These are phyloP conservation scores for Mya arenaria DNA, from an alignment of 1,140 invertebrate species.

Conservation along the genomic window DNA sequence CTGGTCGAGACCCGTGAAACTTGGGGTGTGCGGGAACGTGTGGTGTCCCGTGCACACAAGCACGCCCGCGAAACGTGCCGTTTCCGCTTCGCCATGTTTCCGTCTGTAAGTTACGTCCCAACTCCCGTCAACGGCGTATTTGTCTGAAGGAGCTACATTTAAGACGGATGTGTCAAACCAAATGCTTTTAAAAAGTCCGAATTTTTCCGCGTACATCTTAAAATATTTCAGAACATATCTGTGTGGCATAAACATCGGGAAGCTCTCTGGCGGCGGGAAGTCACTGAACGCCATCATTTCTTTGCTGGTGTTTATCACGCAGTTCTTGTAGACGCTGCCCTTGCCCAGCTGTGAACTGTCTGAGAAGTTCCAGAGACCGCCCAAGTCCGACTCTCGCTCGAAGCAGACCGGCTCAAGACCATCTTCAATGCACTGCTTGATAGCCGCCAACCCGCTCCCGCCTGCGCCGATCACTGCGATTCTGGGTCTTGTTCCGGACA, in stretches of 20 bases:
- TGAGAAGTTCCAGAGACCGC: conserved; percentile 84
- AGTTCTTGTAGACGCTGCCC: conserved; percentile 73
- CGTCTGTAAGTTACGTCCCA: conserved; percentile 76
- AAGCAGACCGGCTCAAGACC: conserved; percentile 81
- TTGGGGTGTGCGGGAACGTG: conserved; percentile 75
- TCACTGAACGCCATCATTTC: conserved; percentile 82
- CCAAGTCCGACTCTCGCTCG: conserved; percentile 81
- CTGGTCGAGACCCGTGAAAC: conserved; percentile 75
- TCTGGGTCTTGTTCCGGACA: too few relatives aligned
- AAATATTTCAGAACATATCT: conserved; percentile 80
- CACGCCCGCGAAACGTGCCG: conserved; percentile 80
- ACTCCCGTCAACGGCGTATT: conserved; percentile 78
- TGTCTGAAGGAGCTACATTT: conserved; percentile 65
- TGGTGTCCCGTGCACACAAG: conserved; percentile 81
- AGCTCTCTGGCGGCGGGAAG: conserved; percentile 81
- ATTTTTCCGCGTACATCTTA: conserved; percentile 79
- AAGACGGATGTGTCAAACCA: conserved; percentile 76
- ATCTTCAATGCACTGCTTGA: conserved; percentile 82
- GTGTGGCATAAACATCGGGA: conserved; percentile 82
- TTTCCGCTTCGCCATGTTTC: conserved; percentile 21
- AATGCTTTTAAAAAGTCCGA: conserved; percentile 78
- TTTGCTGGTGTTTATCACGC: conserved; percentile 82
- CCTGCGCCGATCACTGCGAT: conserved; percentile 82
- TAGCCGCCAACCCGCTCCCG: conserved; percentile 80
- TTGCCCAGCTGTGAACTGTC: conserved; percentile 61